These are phyloP conservation scores for Temnothorax unifasciatus DNA, from an alignment of 2,888 invertebrate species.

Conservation along the genomic window DNA sequence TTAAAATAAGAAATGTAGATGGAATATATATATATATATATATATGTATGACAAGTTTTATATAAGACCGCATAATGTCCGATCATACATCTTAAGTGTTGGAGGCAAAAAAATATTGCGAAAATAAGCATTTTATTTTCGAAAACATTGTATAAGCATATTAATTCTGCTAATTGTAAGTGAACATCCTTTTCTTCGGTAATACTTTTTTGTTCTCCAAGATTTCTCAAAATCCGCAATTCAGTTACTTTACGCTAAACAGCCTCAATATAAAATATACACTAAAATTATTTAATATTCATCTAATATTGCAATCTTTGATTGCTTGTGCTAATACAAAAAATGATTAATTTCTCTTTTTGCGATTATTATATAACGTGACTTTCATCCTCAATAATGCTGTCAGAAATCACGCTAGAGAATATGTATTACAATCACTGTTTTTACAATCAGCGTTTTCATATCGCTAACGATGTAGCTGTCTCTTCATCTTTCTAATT, in stretches of 20 bases:
- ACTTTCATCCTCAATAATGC: slow-evolving; percentile 10
- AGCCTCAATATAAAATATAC: slow-evolving; percentile 18
- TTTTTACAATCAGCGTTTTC: neutral
- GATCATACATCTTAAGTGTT: neutral
- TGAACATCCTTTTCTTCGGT: neutral
- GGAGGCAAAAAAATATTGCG: neutral
- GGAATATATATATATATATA: neutral
- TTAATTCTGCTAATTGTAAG: slow-evolving; percentile 10
- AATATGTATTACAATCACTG: slow-evolving; percentile 20
- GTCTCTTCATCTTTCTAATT: neutral
- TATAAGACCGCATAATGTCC: neutral
- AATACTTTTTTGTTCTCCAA: neutral
- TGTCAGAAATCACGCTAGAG: neutral
- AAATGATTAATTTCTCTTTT: slow-evolving; percentile 1
- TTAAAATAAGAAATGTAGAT: neutral
- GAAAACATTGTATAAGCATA: neutral
- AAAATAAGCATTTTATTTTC: neutral
- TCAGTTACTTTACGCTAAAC: neutral
- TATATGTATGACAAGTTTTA: neutral
- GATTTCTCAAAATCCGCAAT: neutral
- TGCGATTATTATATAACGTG: neutral
- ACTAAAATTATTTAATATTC: slow-evolving; percentile 9
- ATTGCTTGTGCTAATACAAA: slow-evolving; percentile 13
- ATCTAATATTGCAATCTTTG: neutral
- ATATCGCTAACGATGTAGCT: neutral